Evolutionary conservation across 2,888 invertebrate species (phyloP), one percentile per base, ranked within the genome.

Genomic region (Drosophila lutescens): DNA sequence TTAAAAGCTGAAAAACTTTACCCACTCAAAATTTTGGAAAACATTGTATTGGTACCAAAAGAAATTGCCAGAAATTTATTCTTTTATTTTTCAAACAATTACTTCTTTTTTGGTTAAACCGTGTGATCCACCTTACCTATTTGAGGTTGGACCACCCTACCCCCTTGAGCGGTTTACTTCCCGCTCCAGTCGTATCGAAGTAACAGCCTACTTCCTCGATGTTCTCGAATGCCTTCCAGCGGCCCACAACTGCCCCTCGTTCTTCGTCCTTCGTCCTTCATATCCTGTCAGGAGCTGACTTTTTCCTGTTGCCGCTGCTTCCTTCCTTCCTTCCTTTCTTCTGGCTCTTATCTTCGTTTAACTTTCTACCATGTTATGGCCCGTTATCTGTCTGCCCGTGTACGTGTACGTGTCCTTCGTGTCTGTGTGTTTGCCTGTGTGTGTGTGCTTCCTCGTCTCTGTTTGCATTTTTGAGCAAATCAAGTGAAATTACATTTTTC

Each of bases 401-500:
- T 63, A 43, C 69, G 55, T 51, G 47, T 26, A 44, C 44, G 44
- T 44, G 44, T 65, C 61, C 49, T 56, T 56, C 40, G 55, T 53
- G 40, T 34, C 34, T 65, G 43, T 57, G 30, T 32, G 2, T 17
- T 17, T 4, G 62, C 20, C 41, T 34, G 7, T 47, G 46, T 47
- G 15, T 17, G 51, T 68, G 40, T 63, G 41, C 58, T n/a, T 49
- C 50, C 65, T 68, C 72, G 26, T 50, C 49, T 76, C 69, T 79
- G 72, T 86, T 83, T 88, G 83, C 74, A 72, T 79, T 81, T 86
- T 88, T 86, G 69, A 77, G 74, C 88, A 88, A 89, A 89, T 89
- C 89, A 87, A 86, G 83, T 81, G 84, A 88, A 86, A 87, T 89
- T 86, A 81, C 79, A 86, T 86, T 86, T 86, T 88, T 81, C 78